These are phyloP conservation scores for Parazoanthus swiftii DNA, from an alignment of 92 coral and sea anemone species.

Conservation along the genomic window DNA sequence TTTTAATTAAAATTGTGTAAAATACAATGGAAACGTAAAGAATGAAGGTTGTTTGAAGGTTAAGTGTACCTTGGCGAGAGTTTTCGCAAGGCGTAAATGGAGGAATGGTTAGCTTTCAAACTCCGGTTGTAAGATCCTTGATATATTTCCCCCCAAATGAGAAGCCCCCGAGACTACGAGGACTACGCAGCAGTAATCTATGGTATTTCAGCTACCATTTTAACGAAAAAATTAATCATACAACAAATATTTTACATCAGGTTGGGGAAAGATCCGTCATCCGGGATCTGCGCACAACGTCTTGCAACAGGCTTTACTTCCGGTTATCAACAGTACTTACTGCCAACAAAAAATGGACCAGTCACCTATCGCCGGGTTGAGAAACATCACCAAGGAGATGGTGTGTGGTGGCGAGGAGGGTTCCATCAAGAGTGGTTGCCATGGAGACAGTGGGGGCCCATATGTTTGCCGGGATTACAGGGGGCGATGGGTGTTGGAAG, in stretches of 20 bases:
- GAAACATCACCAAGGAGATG: conserved; percentile 54
- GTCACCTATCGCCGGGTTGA: conserved; percentile 22
- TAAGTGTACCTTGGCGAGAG: too few species aligned
- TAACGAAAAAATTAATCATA: too few species aligned
- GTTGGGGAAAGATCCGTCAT: conserved; percentile 54
- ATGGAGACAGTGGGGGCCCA: conserved; percentile 82
- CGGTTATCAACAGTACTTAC: conserved; percentile 35
- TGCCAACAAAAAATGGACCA: conserved; percentile 42
- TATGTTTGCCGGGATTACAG: conserved; percentile 55
- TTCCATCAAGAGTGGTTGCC: conserved; percentile 68
- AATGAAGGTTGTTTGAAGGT: too few species aligned
- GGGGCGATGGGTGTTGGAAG: conserved; percentile 42
- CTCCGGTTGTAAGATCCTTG: too few species aligned
- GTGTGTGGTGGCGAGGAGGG: conserved; percentile 70
- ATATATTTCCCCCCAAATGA: too few species aligned
- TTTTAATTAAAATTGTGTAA: too few species aligned
- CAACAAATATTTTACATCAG: background rate
- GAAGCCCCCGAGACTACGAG: background rate
- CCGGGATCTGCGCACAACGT: conserved; percentile 28
- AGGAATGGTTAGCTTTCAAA: too few species aligned
- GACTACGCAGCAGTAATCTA: too few species aligned
- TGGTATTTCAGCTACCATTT: too few species aligned
- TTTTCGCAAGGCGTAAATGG: too few species aligned
- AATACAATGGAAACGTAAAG: too few species aligned
- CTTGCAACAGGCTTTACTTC: conserved; percentile 45